These are phyloP conservation scores for Syrrhaptes paradoxus DNA, from an alignment of 2,113 vertebrate species.

Conservation along the genomic window DNA sequence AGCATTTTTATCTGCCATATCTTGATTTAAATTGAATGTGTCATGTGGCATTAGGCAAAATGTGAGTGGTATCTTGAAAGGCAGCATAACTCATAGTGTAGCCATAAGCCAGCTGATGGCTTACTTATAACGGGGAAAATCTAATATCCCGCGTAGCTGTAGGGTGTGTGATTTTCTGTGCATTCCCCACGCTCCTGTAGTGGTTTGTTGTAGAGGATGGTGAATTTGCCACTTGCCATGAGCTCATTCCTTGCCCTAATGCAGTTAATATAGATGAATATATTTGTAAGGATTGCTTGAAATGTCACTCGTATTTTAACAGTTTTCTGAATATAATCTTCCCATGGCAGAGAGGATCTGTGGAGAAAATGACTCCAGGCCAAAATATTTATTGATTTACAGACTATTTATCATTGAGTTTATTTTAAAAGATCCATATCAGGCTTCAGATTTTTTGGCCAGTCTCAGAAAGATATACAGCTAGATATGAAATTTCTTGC, in stretches of 20 bases:
- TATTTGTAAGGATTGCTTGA: slow-evolving; percentile 41
- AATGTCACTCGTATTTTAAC: slow-evolving; percentile 18
- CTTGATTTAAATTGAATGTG: slow-evolving; percentile 49
- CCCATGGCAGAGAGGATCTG: neutral
- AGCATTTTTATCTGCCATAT: neutral
- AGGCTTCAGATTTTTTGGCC: neutral
- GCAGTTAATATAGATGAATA: slow-evolving; percentile 41
- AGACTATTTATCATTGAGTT: slow-evolving; percentile 23
- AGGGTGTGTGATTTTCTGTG: slow-evolving; percentile 54
- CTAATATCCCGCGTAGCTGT: slow-evolving; percentile 58
- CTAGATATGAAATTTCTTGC: slow-evolving; percentile 12
- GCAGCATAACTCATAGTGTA: slow-evolving; percentile 23
- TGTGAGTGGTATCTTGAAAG: slow-evolving; percentile 32
- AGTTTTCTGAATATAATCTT: slow-evolving; percentile 6
- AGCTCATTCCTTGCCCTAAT: slow-evolving; percentile 48
- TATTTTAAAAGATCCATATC: slow-evolving; percentile 18
- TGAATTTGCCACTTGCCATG: slow-evolving; percentile 25
- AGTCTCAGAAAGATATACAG: neutral
- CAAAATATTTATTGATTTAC: slow-evolving; percentile 38
- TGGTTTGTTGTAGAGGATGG: slow-evolving; percentile 30
- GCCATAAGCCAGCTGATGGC: slow-evolving; percentile 35
- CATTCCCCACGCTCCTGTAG: neutral
- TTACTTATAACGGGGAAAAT: slow-evolving; percentile 51
- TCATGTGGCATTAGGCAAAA: slow-evolving; percentile 48
- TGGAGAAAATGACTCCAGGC: neutral